Percentiles rank a stretch among this genome's conserved stretches.
Conservation (phyloP, 2,888 invertebrate species). For the Argyra leucocephala region DNA sequence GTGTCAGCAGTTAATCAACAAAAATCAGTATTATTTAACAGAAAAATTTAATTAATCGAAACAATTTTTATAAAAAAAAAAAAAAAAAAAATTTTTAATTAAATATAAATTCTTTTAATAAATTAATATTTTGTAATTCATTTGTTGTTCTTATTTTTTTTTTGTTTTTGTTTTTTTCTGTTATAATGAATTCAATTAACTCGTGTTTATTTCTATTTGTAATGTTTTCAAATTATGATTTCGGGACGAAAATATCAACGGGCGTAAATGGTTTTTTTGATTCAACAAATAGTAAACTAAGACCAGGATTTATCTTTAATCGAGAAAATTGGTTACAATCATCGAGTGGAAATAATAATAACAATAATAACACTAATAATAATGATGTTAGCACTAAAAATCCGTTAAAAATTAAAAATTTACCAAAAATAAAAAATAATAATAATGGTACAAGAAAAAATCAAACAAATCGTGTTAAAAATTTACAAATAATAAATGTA, state of each 20-base stretch:
- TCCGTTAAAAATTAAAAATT: background rate
- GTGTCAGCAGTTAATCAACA: background rate
- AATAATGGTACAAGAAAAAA: background rate
- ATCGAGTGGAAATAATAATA: background rate
- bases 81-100: background rate
- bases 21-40: background rate
- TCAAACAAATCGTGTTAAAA: background rate
- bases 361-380: background rate
- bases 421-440: background rate
- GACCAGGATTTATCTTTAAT: background rate
- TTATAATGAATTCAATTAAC: background rate
- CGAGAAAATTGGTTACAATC: background rate
- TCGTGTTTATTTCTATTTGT: background rate
- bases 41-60: background rate
- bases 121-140: background rate
- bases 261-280: background rate
- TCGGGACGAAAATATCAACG: background rate
- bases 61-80: background rate
- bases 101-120: too few relatives aligned
- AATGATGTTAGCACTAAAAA: background rate
- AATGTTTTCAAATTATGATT: background rate
- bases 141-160: background rate
- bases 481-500: background rate
- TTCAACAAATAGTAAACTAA: background rate
- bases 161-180: background rate